These are phyloP conservation scores for Strix uralensis DNA, from an alignment of 2,113 vertebrate species.

Conservation along the genomic window DNA sequence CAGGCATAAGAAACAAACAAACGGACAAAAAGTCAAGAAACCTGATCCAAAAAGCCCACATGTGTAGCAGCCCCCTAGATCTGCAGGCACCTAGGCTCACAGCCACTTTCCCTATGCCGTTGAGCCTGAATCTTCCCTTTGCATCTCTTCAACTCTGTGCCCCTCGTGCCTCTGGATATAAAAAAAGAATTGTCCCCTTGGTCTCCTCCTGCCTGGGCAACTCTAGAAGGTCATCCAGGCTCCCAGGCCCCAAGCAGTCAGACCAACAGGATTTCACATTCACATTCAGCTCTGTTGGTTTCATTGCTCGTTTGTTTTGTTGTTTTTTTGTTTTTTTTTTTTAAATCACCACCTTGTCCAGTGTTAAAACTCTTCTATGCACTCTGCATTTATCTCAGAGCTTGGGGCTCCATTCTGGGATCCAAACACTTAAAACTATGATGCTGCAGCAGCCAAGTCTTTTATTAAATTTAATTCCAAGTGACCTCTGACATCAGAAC, in stretches of 20 bases:
- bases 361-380: not conserved
- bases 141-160: not conserved
- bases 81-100: not conserved
- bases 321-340: not conserved
- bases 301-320: not conserved
- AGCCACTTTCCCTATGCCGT: rapidly evolving
- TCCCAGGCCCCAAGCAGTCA: not conserved
- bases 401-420: not conserved
- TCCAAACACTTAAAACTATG: not conserved
- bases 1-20: not conserved
- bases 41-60: not conserved
- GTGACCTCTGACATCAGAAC: not conserved
- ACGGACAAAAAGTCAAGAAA: not conserved
- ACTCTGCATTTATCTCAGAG: not conserved
- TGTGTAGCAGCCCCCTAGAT: not conserved
- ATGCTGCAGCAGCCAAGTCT: not conserved
- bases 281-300: not conserved
- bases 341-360: not conserved
- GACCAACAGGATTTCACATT: not conserved
- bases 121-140: not conserved
- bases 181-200: not conserved
- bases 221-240: not conserved
- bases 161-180: not conserved
- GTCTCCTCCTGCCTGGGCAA: not conserved
- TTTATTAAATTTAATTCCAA: not conserved